Percentiles rank a stretch among this genome's conserved stretches.
Conservation (phyloP, 2,797 vertebrate genomes). For the Erethizon dorsatum region DNA sequence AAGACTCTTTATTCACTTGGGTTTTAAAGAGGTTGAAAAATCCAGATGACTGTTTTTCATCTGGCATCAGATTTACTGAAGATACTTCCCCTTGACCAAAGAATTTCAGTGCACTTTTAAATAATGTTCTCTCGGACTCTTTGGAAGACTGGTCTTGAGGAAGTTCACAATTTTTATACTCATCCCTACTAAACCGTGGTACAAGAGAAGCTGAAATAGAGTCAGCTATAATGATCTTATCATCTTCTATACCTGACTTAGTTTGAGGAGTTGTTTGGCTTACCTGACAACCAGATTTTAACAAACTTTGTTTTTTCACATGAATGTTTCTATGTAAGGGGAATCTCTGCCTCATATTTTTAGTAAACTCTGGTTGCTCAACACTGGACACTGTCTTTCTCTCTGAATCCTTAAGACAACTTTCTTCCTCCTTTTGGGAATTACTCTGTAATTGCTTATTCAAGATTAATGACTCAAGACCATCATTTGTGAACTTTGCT, state of each 20-base stretch:
- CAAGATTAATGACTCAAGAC: constrained; percentile 65
- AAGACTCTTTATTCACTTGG: constrained; percentile 88
- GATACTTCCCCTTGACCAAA: constrained; percentile 87
- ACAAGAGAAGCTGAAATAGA: constrained; percentile 63
- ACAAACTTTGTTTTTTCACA: constrained; percentile 81
- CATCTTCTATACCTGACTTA: constrained; percentile 45
- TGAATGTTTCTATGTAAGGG: constrained; percentile 53
- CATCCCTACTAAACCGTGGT: constrained; percentile 68
- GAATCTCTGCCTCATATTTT: constrained; percentile 75
- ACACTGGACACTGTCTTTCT: constrained; percentile 86
- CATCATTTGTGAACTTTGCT: constrained; percentile 72
- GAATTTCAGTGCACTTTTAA: constrained; percentile 90
- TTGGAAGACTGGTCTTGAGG: constrained; percentile 79
- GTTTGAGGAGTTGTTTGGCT: constrained; percentile 62
- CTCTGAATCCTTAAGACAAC: constrained; percentile 41
- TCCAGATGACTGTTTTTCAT: constrained; percentile 90
- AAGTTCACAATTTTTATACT: constrained; percentile 77
- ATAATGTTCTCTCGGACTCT: constrained; percentile 87
- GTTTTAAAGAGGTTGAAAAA: constrained; percentile 95
- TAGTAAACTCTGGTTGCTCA: constrained; percentile 90
- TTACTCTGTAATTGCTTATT: constrained; percentile 72
- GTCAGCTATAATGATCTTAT: constrained; percentile 64
- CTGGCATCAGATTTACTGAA: constrained; percentile 85
- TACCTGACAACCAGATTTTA: constrained; percentile 81
- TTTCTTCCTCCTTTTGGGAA: constrained; percentile 43